A percentile compares a stretch with the other conserved stretches of the same genome.
phyloP scores from a whole-genome alignment of 1,140 invertebrate genomes.

The Aculops lycopersici region DNA sequence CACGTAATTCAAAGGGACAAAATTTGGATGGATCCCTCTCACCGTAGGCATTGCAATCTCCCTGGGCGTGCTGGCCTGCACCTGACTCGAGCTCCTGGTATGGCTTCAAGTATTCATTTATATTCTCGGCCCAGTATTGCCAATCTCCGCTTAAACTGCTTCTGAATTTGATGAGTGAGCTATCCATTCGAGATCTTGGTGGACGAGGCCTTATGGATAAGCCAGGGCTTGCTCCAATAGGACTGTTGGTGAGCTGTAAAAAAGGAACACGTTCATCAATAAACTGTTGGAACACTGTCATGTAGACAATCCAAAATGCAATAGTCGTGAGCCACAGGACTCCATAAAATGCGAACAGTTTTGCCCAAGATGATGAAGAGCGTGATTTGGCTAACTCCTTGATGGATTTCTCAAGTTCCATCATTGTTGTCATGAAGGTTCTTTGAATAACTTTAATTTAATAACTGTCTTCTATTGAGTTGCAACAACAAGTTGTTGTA shows the following conservation, averaged over 20 bases:
- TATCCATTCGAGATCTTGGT: not conserved
- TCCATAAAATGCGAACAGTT: slow-evolving; percentile 69
- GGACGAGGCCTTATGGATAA: not conserved
- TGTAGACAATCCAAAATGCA: slow-evolving; percentile 52
- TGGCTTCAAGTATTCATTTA: not conserved
- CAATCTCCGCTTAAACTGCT: not conserved
- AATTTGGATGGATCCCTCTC: slow-evolving; percentile 22
- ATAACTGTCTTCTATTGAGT: too few species aligned
- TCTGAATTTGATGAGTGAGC: not conserved
- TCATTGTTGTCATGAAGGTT: too few species aligned
- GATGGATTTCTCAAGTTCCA: too few species aligned
- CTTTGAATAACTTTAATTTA: too few species aligned
- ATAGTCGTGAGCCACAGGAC: slow-evolving; percentile 59
- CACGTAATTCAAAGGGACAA: slow-evolving; percentile 29
- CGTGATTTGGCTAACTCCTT: too few species aligned
- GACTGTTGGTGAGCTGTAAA: slow-evolving; percentile 41
- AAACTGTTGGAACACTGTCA: slow-evolving; percentile 71
- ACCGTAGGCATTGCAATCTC: not conserved
- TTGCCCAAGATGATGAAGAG: too few species aligned
- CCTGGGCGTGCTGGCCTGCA: not conserved
- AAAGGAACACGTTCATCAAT: slow-evolving; percentile 48
- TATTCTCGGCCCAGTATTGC: not conserved
- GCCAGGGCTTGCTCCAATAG: slow-evolving; percentile 60
- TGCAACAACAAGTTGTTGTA: too few species aligned
- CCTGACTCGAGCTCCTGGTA: not conserved